These are phyloP conservation scores for Maniola jurtina DNA, from an alignment of 1,140 invertebrate genomes.

Conservation along the genomic window DNA sequence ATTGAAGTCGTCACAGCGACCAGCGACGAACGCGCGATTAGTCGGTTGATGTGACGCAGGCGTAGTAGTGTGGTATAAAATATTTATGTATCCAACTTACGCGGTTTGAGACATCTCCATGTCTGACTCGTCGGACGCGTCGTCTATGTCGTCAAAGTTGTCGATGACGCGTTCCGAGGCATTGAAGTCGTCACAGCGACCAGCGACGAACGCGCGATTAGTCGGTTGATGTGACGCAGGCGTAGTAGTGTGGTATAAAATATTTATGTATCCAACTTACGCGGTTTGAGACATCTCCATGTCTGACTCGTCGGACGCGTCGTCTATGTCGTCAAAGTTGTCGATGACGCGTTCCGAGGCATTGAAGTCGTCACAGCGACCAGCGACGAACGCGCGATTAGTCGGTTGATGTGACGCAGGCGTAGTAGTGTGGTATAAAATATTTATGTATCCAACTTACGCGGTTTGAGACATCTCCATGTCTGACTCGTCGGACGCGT, in stretches of 20 bases:
- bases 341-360: slow-evolving; percentile 76
- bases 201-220: slow-evolving; percentile 74
- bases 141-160: slow-evolving; percentile 77
- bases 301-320: slow-evolving; percentile 62
- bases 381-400: slow-evolving; percentile 74
- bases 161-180: slow-evolving; percentile 76
- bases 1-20: slow-evolving; percentile 69
- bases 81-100: too few species aligned
- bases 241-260: too few species aligned
- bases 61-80: too few species aligned
- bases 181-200: slow-evolving; percentile 69
- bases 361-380: slow-evolving; percentile 69
- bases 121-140: slow-evolving; percentile 69
- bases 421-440: too few species aligned
- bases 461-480: slow-evolving; percentile 62
- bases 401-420: slow-evolving; percentile 68
- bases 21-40: slow-evolving; percentile 74
- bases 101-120: slow-evolving; percentile 62
- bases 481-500: slow-evolving; percentile 62
- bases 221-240: slow-evolving; percentile 68
- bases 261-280: too few species aligned
- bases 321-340: slow-evolving; percentile 76
- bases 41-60: slow-evolving; percentile 68
- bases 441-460: too few species aligned
- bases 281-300: slow-evolving; percentile 62